phyloP scores from a whole-genome alignment of 2,888 invertebrate genomes.

The Trichopria drosophilae region DNA sequence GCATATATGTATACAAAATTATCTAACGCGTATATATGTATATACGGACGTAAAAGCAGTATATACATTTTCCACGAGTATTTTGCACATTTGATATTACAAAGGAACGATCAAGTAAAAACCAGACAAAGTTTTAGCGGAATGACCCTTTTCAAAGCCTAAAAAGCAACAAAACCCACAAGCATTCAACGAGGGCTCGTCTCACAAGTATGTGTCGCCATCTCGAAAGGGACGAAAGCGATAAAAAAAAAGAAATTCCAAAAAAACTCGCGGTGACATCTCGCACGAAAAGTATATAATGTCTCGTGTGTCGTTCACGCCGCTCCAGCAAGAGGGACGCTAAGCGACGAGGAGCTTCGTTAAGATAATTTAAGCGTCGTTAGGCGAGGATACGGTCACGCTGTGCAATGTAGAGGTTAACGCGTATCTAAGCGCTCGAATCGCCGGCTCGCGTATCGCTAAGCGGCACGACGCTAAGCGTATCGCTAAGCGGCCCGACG shows the following conservation, averaged over 20 bases:
- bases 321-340: too few species aligned
- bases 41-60: constrained; percentile 38
- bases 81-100: constrained; percentile 58
- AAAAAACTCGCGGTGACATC: too few species aligned
- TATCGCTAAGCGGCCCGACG: background rate
- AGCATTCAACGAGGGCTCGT: constrained; percentile 42
- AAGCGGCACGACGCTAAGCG: too few species aligned
- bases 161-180: constrained; percentile 34
- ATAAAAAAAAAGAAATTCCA: constrained; percentile 8
- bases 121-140: constrained; percentile 24
- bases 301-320: too few species aligned
- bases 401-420: too few species aligned
- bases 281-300: too few species aligned
- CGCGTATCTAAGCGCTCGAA: too few species aligned
- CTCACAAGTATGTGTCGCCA: constrained; percentile 43
- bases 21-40: constrained; percentile 39
- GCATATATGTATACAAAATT: constrained; percentile 31
- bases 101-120: constrained; percentile 32
- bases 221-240: constrained; percentile 27
- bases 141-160: constrained; percentile 35
- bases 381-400: too few species aligned
- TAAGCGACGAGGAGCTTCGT: too few species aligned
- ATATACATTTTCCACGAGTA: constrained; percentile 55
- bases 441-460: too few species aligned
- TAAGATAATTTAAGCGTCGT: constrained; percentile 9